Conservation (phyloP, 53 echinoderm and acorn worm species). For the Echinometra lucunter region DNA sequence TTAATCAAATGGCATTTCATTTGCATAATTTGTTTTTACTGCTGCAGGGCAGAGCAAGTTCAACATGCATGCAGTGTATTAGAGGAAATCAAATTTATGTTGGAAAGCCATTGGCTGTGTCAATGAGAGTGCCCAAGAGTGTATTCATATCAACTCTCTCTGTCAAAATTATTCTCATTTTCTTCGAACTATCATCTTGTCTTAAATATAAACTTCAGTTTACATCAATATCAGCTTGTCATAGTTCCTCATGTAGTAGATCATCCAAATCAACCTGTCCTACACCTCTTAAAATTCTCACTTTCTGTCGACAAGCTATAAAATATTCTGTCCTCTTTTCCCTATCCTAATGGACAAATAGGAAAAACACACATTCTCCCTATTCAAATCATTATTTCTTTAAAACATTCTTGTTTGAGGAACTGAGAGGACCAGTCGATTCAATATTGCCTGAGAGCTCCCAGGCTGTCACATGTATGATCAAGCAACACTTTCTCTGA, state of each 20-base stretch:
- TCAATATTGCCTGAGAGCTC: not conserved
- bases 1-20: not conserved
- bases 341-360: not conserved
- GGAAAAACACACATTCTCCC: not conserved
- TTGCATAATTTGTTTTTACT: conserved; percentile 12
- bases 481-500: not conserved
- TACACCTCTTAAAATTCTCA: too few species aligned
- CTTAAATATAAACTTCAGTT: not conserved
- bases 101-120: not conserved
- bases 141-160: not conserved
- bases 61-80: not conserved
- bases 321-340: not conserved
- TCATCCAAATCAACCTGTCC: not conserved
- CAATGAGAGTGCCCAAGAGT: not conserved
- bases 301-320: not conserved
- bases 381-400: not conserved
- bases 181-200: not conserved
- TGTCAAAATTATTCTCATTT: not conserved
- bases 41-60: not conserved
- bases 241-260: not conserved
- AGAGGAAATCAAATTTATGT: not conserved
- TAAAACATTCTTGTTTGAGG: not conserved
- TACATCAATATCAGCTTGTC: not conserved
- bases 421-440: not conserved
- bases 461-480: not conserved